Evolutionary conservation across 1,140 invertebrate species (phyloP), one percentile per base, ranked within the genome.

Genomic region (Sarcophaga peregrina): DNA sequence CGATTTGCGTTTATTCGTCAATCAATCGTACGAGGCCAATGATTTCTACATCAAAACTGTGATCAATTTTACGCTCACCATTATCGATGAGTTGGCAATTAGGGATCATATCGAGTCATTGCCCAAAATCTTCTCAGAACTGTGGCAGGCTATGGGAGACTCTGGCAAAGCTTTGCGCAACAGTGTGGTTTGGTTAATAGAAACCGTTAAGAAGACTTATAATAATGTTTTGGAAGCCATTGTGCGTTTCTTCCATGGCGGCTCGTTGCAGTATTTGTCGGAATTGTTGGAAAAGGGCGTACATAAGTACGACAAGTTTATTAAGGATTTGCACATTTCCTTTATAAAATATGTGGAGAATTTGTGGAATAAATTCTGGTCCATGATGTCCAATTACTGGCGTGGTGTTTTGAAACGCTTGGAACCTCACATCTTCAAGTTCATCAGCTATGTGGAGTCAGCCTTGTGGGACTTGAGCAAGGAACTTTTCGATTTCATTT

Each of bases 11-110:
- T 81, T 88, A 0, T 96, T 95, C 85, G 87, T 96, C 1, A 95
- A 96, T 86, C 91, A 94, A 47, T 96, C 95, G 0, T 96, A 96
- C 84, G 92, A 95, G 75, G 92, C 93, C 1, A 96, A 97, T 85
- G 95, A 96, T 81, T 97, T 97, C 88, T 96, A 96, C 83, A 93
- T 96, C 2, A 94, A 95, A 88, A 94, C 96, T 87, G 93, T 96
- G 2, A 93, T 95, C 0, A 93, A 92, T 52, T 93, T 95, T 45
- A 93, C 93, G 0, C 89, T 94, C 68, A 93, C 94, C 37, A 91
- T 96, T 0, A 91, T 95, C 13, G 95, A 96, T 84, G 95, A 97
- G 87, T 91, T 96, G 83, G 93, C 96, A 0, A 92, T 96, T n/a
- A 92, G 94, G 72, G 94, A 94, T 86, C 95, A 96, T 87, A 93